Evolutionary conservation across 64 coral and sea anemone species (phyloP), one percentile per base, ranked within the genome.

Genomic region (Catalaphyllia jardinei): DNA sequence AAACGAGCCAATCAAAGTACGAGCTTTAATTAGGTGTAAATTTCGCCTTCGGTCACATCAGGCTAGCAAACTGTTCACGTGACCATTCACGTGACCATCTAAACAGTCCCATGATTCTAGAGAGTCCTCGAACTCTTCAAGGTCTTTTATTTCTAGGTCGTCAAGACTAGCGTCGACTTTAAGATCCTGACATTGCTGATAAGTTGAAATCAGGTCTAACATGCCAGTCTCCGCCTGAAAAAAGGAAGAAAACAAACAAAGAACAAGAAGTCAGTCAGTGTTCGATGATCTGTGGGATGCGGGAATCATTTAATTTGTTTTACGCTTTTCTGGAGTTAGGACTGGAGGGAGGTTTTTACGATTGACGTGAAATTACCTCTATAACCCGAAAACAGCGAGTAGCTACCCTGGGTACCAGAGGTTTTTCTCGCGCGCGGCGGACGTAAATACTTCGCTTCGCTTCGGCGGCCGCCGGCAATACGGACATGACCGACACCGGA

Each of bases 121-220:
- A 55, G 94, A 96, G 59, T 96, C 94, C 29, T 96, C 94, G 4
- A 89, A 93, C 35, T 93, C 91, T 59, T 96, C 94, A n/a, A 93
- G 79, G 38, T 96, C 94, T 79, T 62, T 89, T 28, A 96, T 79
- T 46, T 96, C 91, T 16, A 96, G 49, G 31, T 96, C 91, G 16
- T 89, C 76, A 4, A 83, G 28, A 30, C 86, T 51, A 16, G 7
- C 83, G 11, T 93, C 94, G 17, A 46, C 88, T 50, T 86, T 86
- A 16, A 96, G 76, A 55, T 93, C 88, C 76, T 96, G 87, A 27
- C 94, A 96, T 8, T 96, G 94, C 60, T 96, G 94, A 73, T 96
- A 96, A 4, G 87, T 93, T 18, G 91, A 87, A 61, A 96, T 96
- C 22, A 96, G n/a, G 35, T 96, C 91, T 27, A 86, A 80, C 50